Evolutionary conservation across 1,140 invertebrate species (phyloP).

Genomic region (Halyomorpha halys): DNA sequence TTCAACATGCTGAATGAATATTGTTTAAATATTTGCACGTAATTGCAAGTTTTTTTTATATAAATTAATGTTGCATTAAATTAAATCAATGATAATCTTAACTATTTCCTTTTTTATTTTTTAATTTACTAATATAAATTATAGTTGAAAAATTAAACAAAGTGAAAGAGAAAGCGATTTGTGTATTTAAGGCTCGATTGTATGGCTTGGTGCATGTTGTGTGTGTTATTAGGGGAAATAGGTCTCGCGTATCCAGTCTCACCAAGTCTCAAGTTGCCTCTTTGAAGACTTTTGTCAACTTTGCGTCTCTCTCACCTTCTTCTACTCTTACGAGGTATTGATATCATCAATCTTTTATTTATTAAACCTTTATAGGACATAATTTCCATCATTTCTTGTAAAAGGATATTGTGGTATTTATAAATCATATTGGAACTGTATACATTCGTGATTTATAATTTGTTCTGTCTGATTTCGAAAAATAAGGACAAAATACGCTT

Average conservation of each 20-base stretch:
- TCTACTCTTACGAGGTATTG: slow-evolving; percentile 28
- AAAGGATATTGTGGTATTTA: too few species aligned
- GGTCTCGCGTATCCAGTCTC: slow-evolving; percentile 44
- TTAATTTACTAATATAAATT: too few species aligned
- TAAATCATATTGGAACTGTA: too few species aligned
- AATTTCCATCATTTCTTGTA: too few species aligned
- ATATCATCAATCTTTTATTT: not conserved
- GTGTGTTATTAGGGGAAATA: slow-evolving; percentile 35
- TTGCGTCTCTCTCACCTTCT: slow-evolving; percentile 38
- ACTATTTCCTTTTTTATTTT: too few species aligned
- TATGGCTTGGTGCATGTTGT: slow-evolving; percentile 31
- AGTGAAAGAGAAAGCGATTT: not conserved
- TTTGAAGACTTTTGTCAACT: slow-evolving; percentile 44
- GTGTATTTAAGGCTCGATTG: slow-evolving; percentile 17
- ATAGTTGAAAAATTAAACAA: too few species aligned
- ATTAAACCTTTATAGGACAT: too few species aligned
- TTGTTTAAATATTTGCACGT: not conserved
- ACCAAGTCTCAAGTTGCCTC: slow-evolving; percentile 44
- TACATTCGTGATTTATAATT: too few species aligned
- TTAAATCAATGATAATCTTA: too few species aligned
- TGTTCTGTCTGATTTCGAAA: too few species aligned
- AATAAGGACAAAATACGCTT: too few species aligned
- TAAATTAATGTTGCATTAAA: too few species aligned
- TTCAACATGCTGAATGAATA: not conserved
- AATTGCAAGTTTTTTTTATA: not conserved